Percentiles rank a stretch among this genome's conserved stretches.
phyloP scores from a whole-genome alignment of 2,888 invertebrate species.

The Metellina segmentata region DNA sequence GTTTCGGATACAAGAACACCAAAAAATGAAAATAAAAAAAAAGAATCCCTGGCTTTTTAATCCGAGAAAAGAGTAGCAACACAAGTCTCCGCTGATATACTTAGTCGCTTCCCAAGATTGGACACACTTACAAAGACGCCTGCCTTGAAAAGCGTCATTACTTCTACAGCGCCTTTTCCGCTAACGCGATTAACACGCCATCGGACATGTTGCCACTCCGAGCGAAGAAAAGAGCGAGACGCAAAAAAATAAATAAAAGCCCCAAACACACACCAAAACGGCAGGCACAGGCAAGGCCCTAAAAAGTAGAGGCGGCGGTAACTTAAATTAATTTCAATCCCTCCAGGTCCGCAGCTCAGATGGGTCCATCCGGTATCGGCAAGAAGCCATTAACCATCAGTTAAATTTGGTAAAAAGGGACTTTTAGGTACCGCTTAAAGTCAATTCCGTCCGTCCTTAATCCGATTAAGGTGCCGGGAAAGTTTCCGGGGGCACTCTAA shows the following conservation, averaged over 20 bases:
- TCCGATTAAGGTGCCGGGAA: conserved; percentile 57
- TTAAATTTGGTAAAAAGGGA: conserved; percentile 70
- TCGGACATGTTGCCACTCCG: conserved; percentile 63
- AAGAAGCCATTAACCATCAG: conserved; percentile 64
- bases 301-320: conserved; percentile 63
- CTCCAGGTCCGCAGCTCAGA: conserved; percentile 30
- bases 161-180: conserved; percentile 31
- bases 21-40: not conserved
- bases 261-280: conserved; percentile 1
- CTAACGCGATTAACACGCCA: conserved; percentile 65
- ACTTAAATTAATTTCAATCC: conserved; percentile 72
- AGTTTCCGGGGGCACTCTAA: conserved; percentile 64
- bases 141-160: conserved; percentile 37
- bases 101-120: not conserved
- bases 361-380: conserved; percentile 50
- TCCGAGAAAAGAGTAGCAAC: not conserved
- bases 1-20: not conserved
- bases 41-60: not conserved
- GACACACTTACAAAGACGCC: not conserved
- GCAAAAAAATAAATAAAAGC: conserved; percentile 3
- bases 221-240: not conserved
- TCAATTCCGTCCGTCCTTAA: conserved; percentile 52
- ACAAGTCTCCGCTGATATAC: not conserved
- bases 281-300: conserved; percentile 12
- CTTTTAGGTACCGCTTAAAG: conserved; percentile 69